Evolutionary conservation across 2,888 invertebrate species (phyloP).

Genomic region (Aporophyla nigra): DNA sequence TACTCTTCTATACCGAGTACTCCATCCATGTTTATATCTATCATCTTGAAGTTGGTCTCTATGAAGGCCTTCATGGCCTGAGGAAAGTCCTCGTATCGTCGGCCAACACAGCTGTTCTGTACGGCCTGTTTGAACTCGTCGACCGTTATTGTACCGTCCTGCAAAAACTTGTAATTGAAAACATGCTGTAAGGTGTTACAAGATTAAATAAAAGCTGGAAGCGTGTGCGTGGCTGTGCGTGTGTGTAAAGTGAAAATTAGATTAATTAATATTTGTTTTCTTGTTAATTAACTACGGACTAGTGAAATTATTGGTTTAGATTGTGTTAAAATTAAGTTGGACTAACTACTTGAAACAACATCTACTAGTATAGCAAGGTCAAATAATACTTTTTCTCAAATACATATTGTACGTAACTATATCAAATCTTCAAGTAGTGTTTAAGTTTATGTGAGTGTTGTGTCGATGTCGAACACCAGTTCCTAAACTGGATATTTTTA

Average conservation of each 20-base stretch:
- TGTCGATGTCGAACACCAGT: conserved; percentile 46
- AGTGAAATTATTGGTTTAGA: conserved; percentile 33
- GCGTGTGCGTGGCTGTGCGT: conserved; percentile 77
- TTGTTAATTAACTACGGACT: conserved; percentile 30
- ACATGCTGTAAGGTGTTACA: conserved; percentile 49
- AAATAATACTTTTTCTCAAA: conserved; percentile 40
- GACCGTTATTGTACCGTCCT: conserved; percentile 95
- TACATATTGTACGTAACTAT: conserved; percentile 28
- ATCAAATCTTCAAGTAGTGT: conserved; percentile 27
- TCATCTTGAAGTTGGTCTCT: conserved; percentile 95
- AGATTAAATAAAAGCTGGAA: conserved; percentile 69
- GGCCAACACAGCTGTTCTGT: conserved; percentile 95
- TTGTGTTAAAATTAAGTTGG: conserved; percentile 45
- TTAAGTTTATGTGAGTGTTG: conserved; percentile 38
- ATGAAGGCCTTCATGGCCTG: conserved; percentile 97
- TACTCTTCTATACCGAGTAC: conserved; percentile 95
- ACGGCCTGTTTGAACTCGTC: conserved; percentile 96
- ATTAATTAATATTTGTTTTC: conserved; percentile 36
- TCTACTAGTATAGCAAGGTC: conserved; percentile 38
- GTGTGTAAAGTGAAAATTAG: conserved; percentile 67
- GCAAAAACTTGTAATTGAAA: conserved; percentile 71
- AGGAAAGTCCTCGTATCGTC: conserved; percentile 94
- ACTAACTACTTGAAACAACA: conserved; percentile 52
- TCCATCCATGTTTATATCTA: conserved; percentile 95
- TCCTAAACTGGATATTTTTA: conserved; percentile 27